Evolutionary conservation across 1,140 invertebrate species (phyloP).

Genomic region (Calephelis nemesis): DNA sequence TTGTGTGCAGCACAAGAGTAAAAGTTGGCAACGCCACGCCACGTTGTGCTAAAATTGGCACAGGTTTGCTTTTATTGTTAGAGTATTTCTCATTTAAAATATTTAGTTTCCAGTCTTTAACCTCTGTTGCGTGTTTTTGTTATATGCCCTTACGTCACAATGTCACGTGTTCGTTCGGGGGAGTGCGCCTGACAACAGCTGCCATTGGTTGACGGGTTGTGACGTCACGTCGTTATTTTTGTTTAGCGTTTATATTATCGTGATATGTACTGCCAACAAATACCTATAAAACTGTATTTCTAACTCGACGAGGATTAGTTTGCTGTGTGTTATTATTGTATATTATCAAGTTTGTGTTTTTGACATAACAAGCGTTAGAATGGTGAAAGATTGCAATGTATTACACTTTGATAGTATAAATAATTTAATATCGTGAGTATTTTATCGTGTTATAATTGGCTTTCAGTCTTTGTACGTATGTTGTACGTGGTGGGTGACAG

Average conservation of each 20-base stretch:
- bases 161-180: conserved; percentile 53
- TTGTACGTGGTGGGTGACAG: background rate
- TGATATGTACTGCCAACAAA: conserved; percentile 39
- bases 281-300: conserved; percentile 42
- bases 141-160: conserved; percentile 15
- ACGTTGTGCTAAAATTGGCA: conserved; percentile 20
- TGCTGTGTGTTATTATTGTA: conserved; percentile 26
- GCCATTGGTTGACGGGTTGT: conserved; percentile 48
- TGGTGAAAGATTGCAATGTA: conserved; percentile 60
- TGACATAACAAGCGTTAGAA: conserved; percentile 23
- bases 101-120: conserved; percentile 40
- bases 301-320: conserved; percentile 43
- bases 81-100: conserved; percentile 8
- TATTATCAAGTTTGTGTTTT: background rate
- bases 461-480: background rate
- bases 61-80: conserved; percentile 13
- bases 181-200: conserved; percentile 47
- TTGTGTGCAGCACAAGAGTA: conserved; percentile 11
- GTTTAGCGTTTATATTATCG: conserved; percentile 52
- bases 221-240: conserved; percentile 62
- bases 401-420: conserved; percentile 50
- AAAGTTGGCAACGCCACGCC: background rate
- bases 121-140: conserved; percentile 31
- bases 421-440: conserved; percentile 57
- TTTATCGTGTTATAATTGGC: conserved; percentile 22